Percentiles rank a stretch among this genome's conserved stretches.
Conservation (phyloP, 2,888 invertebrate genomes). For the Aporophyla lueneburgensis region DNA sequence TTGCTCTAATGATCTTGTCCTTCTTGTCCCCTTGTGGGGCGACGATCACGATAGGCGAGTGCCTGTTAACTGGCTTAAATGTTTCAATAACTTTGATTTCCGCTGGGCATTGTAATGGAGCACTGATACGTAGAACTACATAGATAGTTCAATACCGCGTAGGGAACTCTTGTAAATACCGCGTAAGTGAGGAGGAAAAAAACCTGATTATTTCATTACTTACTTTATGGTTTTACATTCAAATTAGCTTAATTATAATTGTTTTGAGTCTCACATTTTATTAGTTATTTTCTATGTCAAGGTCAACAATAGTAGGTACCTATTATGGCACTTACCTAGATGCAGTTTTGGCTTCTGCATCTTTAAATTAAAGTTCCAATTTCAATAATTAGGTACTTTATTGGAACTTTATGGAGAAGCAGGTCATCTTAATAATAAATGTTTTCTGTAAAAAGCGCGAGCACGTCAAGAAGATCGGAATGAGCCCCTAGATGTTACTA, state of each 20-base stretch:
- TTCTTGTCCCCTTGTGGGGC: conserved; percentile 35
- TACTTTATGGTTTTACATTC: background rate
- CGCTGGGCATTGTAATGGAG: conserved; percentile 23
- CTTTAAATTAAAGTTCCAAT: background rate
- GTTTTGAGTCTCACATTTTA: background rate
- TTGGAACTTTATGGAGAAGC: background rate
- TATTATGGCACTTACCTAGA: background rate
- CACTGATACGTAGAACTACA: conserved; percentile 16
- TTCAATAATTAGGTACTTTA: background rate
- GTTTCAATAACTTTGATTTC: conserved; percentile 49
- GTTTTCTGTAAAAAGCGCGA: background rate
- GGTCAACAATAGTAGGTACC: background rate
- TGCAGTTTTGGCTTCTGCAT: background rate
- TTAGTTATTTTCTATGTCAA: background rate
- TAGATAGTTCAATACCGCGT: background rate
- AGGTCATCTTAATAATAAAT: background rate
- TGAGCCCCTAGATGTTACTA: background rate
- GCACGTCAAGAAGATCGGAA: background rate
- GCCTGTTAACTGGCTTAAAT: conserved; percentile 49
- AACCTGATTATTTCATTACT: background rate
- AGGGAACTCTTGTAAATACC: background rate
- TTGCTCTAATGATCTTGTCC: conserved; percentile 25
- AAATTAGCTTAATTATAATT: background rate
- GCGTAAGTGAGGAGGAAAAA: background rate
- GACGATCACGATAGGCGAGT: conserved; percentile 18